Base-by-base conservation (phyloP, 2,888 invertebrate genomes). In the Cordilura impudica region DNA sequence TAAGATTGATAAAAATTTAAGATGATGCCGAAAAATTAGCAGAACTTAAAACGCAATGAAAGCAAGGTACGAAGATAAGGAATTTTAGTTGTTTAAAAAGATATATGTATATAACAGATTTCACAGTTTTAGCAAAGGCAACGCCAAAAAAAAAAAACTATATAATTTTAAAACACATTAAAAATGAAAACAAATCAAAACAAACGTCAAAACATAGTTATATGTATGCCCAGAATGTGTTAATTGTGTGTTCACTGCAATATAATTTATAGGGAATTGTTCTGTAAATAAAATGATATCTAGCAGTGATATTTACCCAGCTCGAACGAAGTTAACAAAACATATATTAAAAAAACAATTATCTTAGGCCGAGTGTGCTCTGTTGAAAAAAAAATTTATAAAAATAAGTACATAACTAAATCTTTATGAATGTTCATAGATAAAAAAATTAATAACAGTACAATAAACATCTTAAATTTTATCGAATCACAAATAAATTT, bases 401-500 rank as follows among this genome's bases (percentile, higher is more conserved):
- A 8, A 10, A 31, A 31, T 10, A 31, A 10, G 31, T 4, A 31
- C 10, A 31, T 31, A 10, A 10, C 12, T 31, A 39, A 39, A n/a
- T 39, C n/a, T 39, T 39, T 39, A 39, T 39, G 35, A 1, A 39
- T 39, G 35, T 39, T n/a, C n/a, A n/a, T n/a, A n/a, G n/a, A 26
- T 26, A n/a, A n/a, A n/a, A 39, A 39, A 39, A 39, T 39, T n/a
- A 39, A 39, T 39, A n/a, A 39, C 35, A 39, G n/a, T n/a, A n/a
- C 35, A n/a, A n/a, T 12, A 39, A 39, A 4, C 4, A 8, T n/a
- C 4, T 39, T 14, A 58, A 43, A 10, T 23, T 58, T 14, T 58
- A 58, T 39, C 23, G 4, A 58, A 43, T 43, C 39, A 43, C 58
- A 58, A 58, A 58, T 58, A 14, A 58, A 43, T 58, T 58, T 58